Conservation (phyloP, 1,140 invertebrate species). For the Babylonia areolata region DNA sequence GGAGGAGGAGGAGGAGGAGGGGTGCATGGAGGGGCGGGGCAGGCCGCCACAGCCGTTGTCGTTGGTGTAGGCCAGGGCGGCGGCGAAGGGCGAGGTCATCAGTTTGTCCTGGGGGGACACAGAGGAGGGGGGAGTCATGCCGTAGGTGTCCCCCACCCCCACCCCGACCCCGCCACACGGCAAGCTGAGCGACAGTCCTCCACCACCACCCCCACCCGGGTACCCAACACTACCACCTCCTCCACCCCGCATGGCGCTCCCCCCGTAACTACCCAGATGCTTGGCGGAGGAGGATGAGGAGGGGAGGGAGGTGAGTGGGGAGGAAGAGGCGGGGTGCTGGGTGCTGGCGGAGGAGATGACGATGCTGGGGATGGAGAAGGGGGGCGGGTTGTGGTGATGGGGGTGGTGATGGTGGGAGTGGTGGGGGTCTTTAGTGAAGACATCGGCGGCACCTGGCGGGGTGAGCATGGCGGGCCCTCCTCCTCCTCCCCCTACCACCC, state of each 20-base stretch:
- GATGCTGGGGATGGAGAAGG: slow-evolving; percentile 62
- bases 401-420: slow-evolving; percentile 55
- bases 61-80: slow-evolving; percentile 39
- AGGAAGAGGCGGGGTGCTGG: slow-evolving; percentile 35
- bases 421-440: slow-evolving; percentile 80
- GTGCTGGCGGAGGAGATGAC: slow-evolving; percentile 35
- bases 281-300: slow-evolving; percentile 28
- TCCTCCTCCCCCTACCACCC: too few species aligned
- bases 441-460: slow-evolving; percentile 82
- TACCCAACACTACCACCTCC: too few species aligned
- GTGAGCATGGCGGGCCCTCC: slow-evolving; percentile 89
- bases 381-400: slow-evolving; percentile 46
- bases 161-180: slow-evolving; percentile 28
- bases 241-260: neutral
- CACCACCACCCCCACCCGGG: too few species aligned
- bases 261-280: neutral
- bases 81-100: slow-evolving; percentile 72
- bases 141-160: slow-evolving; percentile 54
- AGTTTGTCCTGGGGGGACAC: slow-evolving; percentile 94
- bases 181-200: slow-evolving; percentile 22
- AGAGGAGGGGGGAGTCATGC: slow-evolving; percentile 94
- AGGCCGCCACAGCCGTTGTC: slow-evolving; percentile 31
- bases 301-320: slow-evolving; percentile 34
- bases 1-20: slow-evolving; percentile 14
- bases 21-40: slow-evolving; percentile 7